Evolutionary conservation across 2,797 vertebrate genomes (phyloP), one percentile per base, ranked within the genome.

Genomic region (Diglossa cyanea): DNA sequence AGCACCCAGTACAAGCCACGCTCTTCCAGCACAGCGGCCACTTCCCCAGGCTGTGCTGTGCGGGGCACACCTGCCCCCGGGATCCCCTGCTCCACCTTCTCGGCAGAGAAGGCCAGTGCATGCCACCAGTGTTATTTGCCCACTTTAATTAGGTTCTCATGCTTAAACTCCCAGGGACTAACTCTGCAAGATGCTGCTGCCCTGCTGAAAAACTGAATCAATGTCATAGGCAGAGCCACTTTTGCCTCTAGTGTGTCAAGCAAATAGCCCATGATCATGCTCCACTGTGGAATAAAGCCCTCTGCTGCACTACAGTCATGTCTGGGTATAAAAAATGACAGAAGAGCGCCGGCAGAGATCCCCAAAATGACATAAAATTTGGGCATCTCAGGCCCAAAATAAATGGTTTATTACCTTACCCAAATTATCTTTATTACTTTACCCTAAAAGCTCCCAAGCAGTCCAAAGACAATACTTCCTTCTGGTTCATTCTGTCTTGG

Each of bases 1-100:
- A 11, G 51, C 37, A 6, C 35, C 4, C 4, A 12, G 20, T 6
- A 12, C 65, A 31, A 40, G 5, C 17, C 20, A 7, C 5, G 1
- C 20, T 25, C 19, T 28, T 20, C 39, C 45, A 40, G 37, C 28
- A 10, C 67, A 8, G 48, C 11, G 19, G 57, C 0, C 20, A 0
- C n/a, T 39, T 2, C 1, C 4, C 10, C 37, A 1, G 12, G 31
- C 73, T 13, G 31, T n/a, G 53, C 44, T 9, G 9, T 4, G 26
- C 18, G 0, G 53, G 24, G 17, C 1, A 1, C 4, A 5, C 11
- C 48, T 4, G 3, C 2, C 28, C 30, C 62, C 2, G 11, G 9
- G 2, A 7, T 17, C 9, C 54, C 24, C 48, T 8, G 55, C 55
- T n/a, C 11, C 37, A 3, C 18, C 6, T 2, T 19, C 57, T 26